Percentiles rank a stretch among this genome's conserved stretches.
Conservation (phyloP, 2,797 vertebrate species). For the Pampus argenteus region DNA sequence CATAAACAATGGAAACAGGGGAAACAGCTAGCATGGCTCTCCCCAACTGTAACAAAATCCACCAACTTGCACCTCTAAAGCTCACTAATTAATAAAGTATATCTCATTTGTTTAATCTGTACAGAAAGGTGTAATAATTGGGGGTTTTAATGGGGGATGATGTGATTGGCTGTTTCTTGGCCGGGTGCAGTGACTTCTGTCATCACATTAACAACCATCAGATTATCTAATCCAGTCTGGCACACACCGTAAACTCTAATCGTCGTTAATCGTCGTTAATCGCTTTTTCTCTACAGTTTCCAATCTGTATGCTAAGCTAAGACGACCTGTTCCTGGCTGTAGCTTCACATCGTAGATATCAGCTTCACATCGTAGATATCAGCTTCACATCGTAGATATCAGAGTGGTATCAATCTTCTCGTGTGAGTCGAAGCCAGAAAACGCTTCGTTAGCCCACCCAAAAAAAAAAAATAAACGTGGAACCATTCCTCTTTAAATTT, state of each 20-base stretch:
- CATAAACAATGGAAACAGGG: constrained; percentile 1
- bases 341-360: neutral
- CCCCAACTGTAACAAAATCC: neutral
- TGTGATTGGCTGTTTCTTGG: neutral
- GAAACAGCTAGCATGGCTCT: neutral
- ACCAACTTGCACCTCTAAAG: neutral
- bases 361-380: too few species aligned
- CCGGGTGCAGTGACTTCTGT: too few species aligned
- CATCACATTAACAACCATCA: too few species aligned
- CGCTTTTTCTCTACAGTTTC: neutral
- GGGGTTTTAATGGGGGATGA: neutral
- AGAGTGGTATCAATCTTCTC: neutral
- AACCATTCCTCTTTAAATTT: too few species aligned
- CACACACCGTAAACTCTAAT: neutral
- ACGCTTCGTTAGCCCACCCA: accelerated
- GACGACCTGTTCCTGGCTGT: neutral
- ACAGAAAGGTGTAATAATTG: neutral
- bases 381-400: neutral
- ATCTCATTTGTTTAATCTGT: constrained; percentile 7
- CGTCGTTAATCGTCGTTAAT: neutral
- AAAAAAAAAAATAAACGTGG: too few species aligned
- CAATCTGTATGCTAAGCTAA: neutral
- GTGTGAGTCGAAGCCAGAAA: neutral
- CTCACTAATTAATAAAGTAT: neutral
- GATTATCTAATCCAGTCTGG: too few species aligned